Evolutionary conservation across 2,113 vertebrate species (phyloP), one percentile per base, ranked within the genome.

Genomic region (Halcyon malimbica): DNA sequence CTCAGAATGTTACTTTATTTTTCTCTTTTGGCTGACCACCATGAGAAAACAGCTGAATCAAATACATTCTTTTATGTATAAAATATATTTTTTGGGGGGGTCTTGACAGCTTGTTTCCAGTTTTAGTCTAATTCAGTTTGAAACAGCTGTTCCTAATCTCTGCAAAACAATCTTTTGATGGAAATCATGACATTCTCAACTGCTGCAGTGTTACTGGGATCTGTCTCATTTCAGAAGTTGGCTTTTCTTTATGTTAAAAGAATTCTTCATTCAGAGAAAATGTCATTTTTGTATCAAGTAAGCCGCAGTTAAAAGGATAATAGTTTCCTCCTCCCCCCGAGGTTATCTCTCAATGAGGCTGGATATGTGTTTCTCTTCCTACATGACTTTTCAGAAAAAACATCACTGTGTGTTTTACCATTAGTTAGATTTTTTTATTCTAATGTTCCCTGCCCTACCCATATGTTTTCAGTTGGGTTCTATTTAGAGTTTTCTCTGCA

Each of bases 121-220:
- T 96, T 93, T 93, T 94, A 93, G 91, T 88, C 92, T 97, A 95
- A 96, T 94, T 97, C 91, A n/a, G 65, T 93, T 95, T 77, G 93
- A 96, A 96, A 94, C 90, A 95, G 89, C 96, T 96, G 93, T 95
- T 97, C 80, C 93, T 97, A 76, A 90, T 93, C 89, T 88, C 82
- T 87, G 85, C 95, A 90, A 94, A 94, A 95, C 92, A 92, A 29
- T 83, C 81, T 92, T 89, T 50, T 70, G 94, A 93, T 95, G 92
- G 89, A 96, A 96, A 96, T 93, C 71, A 76, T 90, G 91, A 94
- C 94, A 84, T 96, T 95, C 96, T 90, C 90, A 90, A 78, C 94
- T 94, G 14, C 83, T 91, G 83, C 90, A 87, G 86, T 48, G 54
- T 90, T 95, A 48, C 71, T 44, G 87, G n/a, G 95, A n/a, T 75